Evolutionary conservation across 2,797 vertebrate genomes (phyloP).

Genomic region (Thunnus albacares): DNA sequence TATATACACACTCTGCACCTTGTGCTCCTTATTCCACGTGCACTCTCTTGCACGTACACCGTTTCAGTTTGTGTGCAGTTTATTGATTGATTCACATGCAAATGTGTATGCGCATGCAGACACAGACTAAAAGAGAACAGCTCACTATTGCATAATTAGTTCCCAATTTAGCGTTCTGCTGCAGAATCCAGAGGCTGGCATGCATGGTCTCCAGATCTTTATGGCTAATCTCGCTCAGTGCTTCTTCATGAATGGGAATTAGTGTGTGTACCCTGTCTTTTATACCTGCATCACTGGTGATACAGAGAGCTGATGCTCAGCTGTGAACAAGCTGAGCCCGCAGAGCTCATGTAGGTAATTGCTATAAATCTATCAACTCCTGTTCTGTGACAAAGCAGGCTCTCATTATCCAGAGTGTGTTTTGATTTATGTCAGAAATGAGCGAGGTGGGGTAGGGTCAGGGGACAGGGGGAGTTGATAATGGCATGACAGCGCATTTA

Average conservation of each 20-base stretch:
- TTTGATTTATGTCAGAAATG: conserved; percentile 61
- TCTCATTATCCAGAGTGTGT: conserved; percentile 55
- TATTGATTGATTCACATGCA: not conserved
- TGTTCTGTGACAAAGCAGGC: conserved; percentile 36
- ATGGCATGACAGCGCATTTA: conserved; percentile 51
- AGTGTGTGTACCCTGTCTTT: conserved; percentile 19
- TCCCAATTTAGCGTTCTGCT: not conserved
- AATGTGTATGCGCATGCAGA: not conserved
- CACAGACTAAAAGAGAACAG: not conserved
- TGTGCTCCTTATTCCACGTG: conserved; percentile 55
- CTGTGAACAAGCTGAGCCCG: conserved; percentile 42
- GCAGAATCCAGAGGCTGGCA: conserved; percentile 24
- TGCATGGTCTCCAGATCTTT: not conserved
- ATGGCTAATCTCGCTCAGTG: not conserved
- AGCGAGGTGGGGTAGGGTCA: conserved; percentile 43
- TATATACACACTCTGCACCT: conserved; percentile 68
- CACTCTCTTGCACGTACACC: not conserved
- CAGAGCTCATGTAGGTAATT: conserved; percentile 49
- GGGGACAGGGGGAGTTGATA: conserved; percentile 38
- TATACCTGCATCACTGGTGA: conserved; percentile 39
- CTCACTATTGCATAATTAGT: conserved; percentile 23
- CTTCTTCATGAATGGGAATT: conserved; percentile 35
- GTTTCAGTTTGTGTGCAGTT: conserved; percentile 1
- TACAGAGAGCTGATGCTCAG: conserved; percentile 27
- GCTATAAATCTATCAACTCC: conserved; percentile 49